Base-by-base conservation (phyloP, 2,888 invertebrate species). In the Lathronympha strigana region DNA sequence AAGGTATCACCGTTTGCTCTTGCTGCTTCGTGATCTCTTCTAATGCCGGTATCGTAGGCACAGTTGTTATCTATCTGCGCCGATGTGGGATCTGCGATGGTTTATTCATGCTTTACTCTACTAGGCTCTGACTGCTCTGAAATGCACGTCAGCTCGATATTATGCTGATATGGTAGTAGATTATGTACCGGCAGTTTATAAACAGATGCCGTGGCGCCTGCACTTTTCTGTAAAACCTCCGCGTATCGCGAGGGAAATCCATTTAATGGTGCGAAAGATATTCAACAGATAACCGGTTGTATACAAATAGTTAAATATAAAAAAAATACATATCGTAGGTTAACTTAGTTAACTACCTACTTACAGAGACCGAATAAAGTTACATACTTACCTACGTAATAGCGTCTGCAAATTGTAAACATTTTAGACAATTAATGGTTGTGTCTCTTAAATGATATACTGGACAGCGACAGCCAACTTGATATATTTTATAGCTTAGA, bases 91-190 rank as follows among this genome's bases (percentile, higher is more conserved):
- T 67, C 68, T 43, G 43, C 36, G n/a, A 64, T 82, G 81, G 79
- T 78, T 83, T 82, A 86, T 86, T 84, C 83, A 84, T 80, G 81
- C 71, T 73, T 66, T 67, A 64, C 55, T 63, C 71, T 80, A 78
- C 79, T 79, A 73, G 72, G 67, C 76, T 76, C 72, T 71, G 67
- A 79, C 40, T 54, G 38, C 33, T 47, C 60, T 61, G 78, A 79
- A 82, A 75, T 70, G 71, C 73, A 66, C 68, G 73, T 71, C 74
- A 72, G 70, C 71, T 76, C 74, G 78, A 80, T 83, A 83, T 81
- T 83, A 83, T 81, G 81, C 80, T 77, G 80, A 83, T 83, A 78
- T 71, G 72, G 76, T 72, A 69, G 68, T 68, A 51, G 45, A 69
- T 43, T 63, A 63, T 50, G 63, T 63, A 66, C 63, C 40, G 55